Percentiles rank a stretch among this genome's conserved stretches.
phyloP scores from a whole-genome alignment of 2,888 invertebrate species.

The Vesta saturnalis region DNA sequence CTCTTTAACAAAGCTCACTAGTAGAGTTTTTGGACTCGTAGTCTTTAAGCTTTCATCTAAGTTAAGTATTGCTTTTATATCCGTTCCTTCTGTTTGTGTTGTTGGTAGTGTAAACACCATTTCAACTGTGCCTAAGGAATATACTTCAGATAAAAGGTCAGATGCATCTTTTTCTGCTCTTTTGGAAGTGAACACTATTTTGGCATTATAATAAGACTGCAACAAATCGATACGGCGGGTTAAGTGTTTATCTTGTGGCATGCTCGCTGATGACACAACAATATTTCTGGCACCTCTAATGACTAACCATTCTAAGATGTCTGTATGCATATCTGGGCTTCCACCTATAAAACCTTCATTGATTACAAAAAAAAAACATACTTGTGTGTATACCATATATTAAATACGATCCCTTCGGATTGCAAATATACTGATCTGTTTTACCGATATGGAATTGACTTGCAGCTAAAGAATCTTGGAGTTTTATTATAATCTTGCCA shows the following conservation, averaged over 20 bases:
- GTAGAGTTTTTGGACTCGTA: constrained; percentile 55
- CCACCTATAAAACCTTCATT: constrained; percentile 53
- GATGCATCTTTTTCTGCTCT: constrained; percentile 52
- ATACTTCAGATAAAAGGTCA: constrained; percentile 51
- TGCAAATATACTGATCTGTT: constrained; percentile 56
- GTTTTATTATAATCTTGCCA: constrained; percentile 56
- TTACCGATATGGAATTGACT: constrained; percentile 56
- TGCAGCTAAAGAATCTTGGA: constrained; percentile 51
- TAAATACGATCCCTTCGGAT: constrained; percentile 55
- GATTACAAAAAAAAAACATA: too few relatives aligned
- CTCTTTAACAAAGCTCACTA: constrained; percentile 55
- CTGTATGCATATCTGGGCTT: constrained; percentile 55
- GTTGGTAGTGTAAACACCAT: constrained; percentile 55
- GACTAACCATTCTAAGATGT: constrained; percentile 84
- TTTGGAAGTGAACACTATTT: constrained; percentile 52
- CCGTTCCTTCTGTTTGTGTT: constrained; percentile 47
- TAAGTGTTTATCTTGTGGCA: constrained; percentile 76
- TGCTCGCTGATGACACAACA: constrained; percentile 80
- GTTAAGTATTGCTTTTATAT: constrained; percentile 55
- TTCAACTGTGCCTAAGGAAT: constrained; percentile 52
- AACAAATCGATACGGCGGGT: constrained; percentile 55
- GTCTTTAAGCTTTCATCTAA: constrained; percentile 56
- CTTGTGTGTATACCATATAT: constrained; percentile 56
- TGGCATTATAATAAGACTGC: constrained; percentile 53
- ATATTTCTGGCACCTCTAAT: constrained; percentile 83